These are phyloP conservation scores for Cheumatopsyche charites DNA, from an alignment of 1,140 invertebrate genomes.

Conservation along the genomic window DNA sequence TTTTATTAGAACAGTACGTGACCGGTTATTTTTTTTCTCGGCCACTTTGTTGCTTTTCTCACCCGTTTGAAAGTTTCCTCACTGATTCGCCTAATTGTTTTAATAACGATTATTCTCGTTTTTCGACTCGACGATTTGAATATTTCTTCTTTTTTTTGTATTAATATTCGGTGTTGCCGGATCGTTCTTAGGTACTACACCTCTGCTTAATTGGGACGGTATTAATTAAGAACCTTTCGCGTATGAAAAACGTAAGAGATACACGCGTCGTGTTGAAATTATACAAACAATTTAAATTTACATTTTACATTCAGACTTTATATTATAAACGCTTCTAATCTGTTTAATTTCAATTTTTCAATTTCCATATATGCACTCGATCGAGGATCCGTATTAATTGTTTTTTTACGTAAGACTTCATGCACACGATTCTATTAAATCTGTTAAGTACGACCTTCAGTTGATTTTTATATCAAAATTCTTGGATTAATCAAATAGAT, in stretches of 20 bases:
- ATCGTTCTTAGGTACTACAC: background rate
- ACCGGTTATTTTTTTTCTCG: background rate
- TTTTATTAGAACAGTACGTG: background rate
- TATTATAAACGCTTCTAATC: too few relatives aligned
- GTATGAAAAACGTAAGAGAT: too few relatives aligned
- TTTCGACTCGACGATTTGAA: background rate
- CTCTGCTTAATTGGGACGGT: background rate
- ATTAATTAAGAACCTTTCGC: background rate
- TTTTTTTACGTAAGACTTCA: too few relatives aligned
- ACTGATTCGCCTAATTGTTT: conserved; percentile 30
- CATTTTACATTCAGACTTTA: background rate
- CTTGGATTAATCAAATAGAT: too few relatives aligned
- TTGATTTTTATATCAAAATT: too few relatives aligned
- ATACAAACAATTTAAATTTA: background rate
- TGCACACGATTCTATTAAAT: too few relatives aligned
- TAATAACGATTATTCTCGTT: conserved; percentile 27
- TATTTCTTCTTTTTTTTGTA: too few relatives aligned
- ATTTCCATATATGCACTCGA: too few relatives aligned
- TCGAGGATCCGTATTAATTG: too few relatives aligned
- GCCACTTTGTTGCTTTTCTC: background rate
- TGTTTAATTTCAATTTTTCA: too few relatives aligned
- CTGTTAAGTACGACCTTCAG: too few relatives aligned
- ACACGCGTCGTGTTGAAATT: background rate
- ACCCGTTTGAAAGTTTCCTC: background rate
- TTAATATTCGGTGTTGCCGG: conserved; percentile 11